phyloP scores from a whole-genome alignment of 2,888 invertebrate genomes.

The Eupelmus urozonus region DNA sequence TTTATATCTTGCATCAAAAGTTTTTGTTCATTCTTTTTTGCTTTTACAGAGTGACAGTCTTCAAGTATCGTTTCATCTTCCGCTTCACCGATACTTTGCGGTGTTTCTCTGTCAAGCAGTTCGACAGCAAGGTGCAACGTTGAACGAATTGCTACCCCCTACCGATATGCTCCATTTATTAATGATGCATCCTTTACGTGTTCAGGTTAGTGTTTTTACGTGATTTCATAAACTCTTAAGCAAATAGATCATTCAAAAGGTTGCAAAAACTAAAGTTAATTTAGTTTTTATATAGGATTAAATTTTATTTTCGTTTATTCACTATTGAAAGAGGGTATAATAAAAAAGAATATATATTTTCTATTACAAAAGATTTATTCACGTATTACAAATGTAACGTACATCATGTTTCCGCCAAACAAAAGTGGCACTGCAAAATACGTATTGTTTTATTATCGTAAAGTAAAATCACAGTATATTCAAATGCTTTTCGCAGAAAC shows the following conservation, averaged over 20 bases:
- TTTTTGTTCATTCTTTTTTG: neutral
- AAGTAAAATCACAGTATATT: constrained; percentile 56
- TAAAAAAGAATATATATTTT: constrained; percentile 24
- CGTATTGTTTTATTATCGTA: constrained; percentile 33
- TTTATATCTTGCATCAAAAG: neutral
- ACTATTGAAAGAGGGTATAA: neutral
- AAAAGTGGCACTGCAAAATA: constrained; percentile 51
- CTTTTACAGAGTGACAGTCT: constrained; percentile 83
- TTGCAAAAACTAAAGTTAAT: neutral
- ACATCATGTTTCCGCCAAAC: constrained; percentile 41
- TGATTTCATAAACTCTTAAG: neutral
- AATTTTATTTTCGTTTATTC: too few relatives aligned
- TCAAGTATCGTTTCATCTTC: constrained; percentile 97
- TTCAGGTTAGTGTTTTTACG: constrained; percentile 86
- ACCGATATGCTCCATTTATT: constrained; percentile 88
- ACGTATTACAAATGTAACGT: constrained; percentile 52
- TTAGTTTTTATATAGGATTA: too few relatives aligned
- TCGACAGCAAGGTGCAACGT: constrained; percentile 86
- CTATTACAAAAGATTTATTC: constrained; percentile 59
- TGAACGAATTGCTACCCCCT: constrained; percentile 89
- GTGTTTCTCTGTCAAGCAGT: constrained; percentile 92
- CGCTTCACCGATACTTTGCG: constrained; percentile 95
- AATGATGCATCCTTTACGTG: constrained; percentile 93
- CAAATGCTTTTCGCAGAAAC: constrained; percentile 43
- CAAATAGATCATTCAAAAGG: neutral